Base-by-base conservation (phyloP, 2,888 invertebrate species). In the Polyploca ridens region DNA sequence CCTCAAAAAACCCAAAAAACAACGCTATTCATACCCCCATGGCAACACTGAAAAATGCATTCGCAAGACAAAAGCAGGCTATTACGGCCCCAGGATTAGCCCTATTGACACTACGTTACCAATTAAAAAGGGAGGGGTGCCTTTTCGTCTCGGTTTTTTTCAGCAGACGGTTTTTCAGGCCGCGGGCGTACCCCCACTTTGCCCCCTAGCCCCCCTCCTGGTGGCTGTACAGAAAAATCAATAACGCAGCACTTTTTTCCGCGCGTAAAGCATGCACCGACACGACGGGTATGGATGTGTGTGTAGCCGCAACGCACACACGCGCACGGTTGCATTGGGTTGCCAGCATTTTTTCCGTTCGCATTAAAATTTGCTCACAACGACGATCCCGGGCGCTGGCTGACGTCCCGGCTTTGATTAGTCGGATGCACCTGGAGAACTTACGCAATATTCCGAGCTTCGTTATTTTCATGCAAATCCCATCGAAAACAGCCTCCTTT, bases 241-340 rank as follows among this genome's bases (percentile, higher is more conserved):
- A 94, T 94, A 94, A 93, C 94, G 94, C 94, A 94, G 94, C 94
- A 93, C 90, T 94, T 94, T 94, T 94, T 94, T 94, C 93, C 92
- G 90, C 93, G 93, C 94, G 94, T 94, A 94, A 94, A 94, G 91
- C 94, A 94, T 94, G 93, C 93, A 94, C 91, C 91, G 91, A 90
- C 92, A 89, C 84, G 84, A 81, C 71, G 70, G 65, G 65, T 63
- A 71, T 67, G 67, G 8, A 64, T 79, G 86, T 87, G 90, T 89
- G 89, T 81, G 87, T 79, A 70, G 58, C 70, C 44, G 64, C 62
- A 75, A 81, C 87, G 82, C 88, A 85, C 90, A 92, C 90, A 85
- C 78, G 70, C 70, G 70, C 75, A 57, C 75, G 69, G 54, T 64
- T 84, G 88, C 89, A 86, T 83, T 83, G 89, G 84, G 87, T 77